Evolutionary conservation across 2,888 invertebrate species (phyloP), one percentile per base, ranked within the genome.

Genomic region (Hybos culiciformis): DNA sequence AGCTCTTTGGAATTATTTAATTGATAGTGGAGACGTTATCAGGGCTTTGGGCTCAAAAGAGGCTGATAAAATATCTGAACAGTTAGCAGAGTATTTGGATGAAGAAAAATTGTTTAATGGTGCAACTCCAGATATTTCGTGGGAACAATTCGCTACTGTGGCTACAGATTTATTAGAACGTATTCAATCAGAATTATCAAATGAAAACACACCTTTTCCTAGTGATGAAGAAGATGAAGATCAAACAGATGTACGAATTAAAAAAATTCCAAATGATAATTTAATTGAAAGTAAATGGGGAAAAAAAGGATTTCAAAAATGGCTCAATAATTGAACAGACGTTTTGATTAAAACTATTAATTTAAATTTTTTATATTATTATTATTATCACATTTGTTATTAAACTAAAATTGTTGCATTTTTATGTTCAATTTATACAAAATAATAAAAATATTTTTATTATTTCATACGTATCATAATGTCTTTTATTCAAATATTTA

Each of bases 131-230:
- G 56, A 58, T 52, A 50, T 50, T 17, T 61, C 75, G 11, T 83
- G 83, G 83, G 83, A 83, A 60, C 80, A 82, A 54, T 77, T 84
- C 55, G 78, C 80, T 2, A 71, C 74, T 15, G 82, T 83, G 1
- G 83, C 82, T 1, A 76, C 82, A 32, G 83, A 83, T 53, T 63
- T 84, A 45, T 58, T 84, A 48, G 81, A 83, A 56, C 57, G 64
- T 29, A 58, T 67, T 46, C 67, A 67, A 48, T 56, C 58, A 15
- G 18, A 19, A 18, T 19, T 34, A 11, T 17, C 17, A 11, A 12
- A 34, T 12, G 34, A 11, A 3, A 34, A 34, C 19, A 18, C 17
- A 5, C 18, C 18, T 19, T 34, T 34, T 18, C 12, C 11, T 7
- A 18, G 18, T 19, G 18, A 18, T 12, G 34, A 19, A 19, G 18